Conservation (phyloP, 2,113 vertebrate species). For the Megaptera novaeangliae region DNA sequence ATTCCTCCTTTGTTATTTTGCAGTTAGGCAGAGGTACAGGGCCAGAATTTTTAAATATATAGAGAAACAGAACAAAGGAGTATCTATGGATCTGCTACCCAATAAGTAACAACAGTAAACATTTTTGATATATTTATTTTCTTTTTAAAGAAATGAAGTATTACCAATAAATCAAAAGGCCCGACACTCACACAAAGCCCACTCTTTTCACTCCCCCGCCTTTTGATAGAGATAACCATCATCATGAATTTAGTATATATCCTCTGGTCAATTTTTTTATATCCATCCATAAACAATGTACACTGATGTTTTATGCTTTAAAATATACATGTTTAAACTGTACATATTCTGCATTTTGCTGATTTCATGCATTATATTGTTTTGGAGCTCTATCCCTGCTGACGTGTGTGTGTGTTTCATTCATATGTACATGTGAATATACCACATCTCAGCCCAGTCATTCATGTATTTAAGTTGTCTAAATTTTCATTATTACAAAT, state of each 20-base stretch:
- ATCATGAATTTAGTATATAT: neutral
- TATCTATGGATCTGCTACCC: neutral
- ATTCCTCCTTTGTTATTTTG: neutral
- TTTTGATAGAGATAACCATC: neutral
- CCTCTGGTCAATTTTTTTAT: neutral
- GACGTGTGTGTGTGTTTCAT: neutral
- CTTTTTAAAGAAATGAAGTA: neutral
- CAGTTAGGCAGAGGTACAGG: neutral
- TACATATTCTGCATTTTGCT: neutral
- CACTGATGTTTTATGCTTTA: neutral
- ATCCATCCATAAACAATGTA: neutral
- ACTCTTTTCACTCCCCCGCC: neutral
- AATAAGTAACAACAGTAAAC: neutral
- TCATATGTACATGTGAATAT: neutral
- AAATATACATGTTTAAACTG: neutral
- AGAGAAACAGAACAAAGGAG: neutral
- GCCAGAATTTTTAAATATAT: neutral
- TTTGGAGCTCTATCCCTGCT: neutral
- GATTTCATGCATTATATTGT: neutral
- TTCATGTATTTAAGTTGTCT: neutral
- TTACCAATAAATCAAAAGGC: neutral
- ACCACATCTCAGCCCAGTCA: neutral
- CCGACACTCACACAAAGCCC: neutral
- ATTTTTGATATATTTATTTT: neutral
- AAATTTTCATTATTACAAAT: slow-evolving; percentile 4